Evolutionary conservation across 2,888 invertebrate genomes (phyloP), one percentile per base, ranked within the genome.

Genomic region (Aleiodes leptofemur): DNA sequence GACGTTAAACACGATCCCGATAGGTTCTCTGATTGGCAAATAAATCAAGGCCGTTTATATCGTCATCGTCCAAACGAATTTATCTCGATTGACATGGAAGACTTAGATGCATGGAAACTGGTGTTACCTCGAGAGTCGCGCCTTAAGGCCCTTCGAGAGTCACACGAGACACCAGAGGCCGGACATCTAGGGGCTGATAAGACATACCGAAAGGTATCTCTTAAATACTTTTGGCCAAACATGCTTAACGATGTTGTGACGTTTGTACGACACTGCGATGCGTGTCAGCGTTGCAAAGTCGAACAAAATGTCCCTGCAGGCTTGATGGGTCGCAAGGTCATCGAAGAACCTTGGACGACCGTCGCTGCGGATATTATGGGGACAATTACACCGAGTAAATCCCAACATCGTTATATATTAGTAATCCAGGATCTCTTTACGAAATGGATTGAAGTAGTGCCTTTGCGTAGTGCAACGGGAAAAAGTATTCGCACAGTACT

Each of bases 381-480:
- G 23, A 23, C 23, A 23, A 23, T 23, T 23, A 23, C 23, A 23
- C 23, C 23, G 23, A 23, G 23, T 23, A 23, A 23, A 23, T 23
- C 23, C 1, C 23, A 23, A 2, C 4, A 29, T 16, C 16, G 23
- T 0, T 75, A 66, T 29, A 16, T 71, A 23, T 56, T 75, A 9
- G 50, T 72, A 2, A 38, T 75, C 16, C 72, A 75, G n/a, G 72
- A 72, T n/a, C 48, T 75, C 1, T 75, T 66, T 4, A 80, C 79
- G 0, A 78, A 79, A 51, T 82, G 76, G 72, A 61, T 81, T 0
- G 79, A 83, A 16, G 48, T 80, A 5, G 50, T 72, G 5, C 77
- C 80, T 0, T 29, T 83, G 0, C 64, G 76, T 0, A 75, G 66
- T n/a, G 79, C 81, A 0, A 82, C 76, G 1, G 80, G 80, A 0